Evolutionary conservation across 2,113 vertebrate genomes (phyloP).

Genomic region (Mungos mungo): DNA sequence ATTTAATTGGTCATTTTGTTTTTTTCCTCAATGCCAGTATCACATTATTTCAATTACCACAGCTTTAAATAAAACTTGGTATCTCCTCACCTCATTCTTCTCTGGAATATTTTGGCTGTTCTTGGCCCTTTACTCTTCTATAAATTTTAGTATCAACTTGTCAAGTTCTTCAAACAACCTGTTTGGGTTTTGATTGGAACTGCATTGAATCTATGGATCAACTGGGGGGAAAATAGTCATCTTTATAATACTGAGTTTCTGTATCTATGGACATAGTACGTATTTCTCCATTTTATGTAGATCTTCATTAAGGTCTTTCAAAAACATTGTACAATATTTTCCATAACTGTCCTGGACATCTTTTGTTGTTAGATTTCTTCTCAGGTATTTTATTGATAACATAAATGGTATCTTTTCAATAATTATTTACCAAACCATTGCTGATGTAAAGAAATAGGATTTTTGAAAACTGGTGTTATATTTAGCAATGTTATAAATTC

Average conservation of each 20-base stretch:
- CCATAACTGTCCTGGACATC: not conserved
- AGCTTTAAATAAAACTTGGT: conserved; percentile 24
- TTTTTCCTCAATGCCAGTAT: not conserved
- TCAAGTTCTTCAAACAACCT: conserved; percentile 42
- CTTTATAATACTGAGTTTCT: conserved; percentile 39
- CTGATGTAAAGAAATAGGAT: not conserved
- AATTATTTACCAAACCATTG: not conserved
- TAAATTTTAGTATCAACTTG: conserved; percentile 36
- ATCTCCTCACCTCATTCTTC: conserved; percentile 44
- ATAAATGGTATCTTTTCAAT: not conserved
- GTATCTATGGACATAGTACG: not conserved
- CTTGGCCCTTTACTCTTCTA: conserved; percentile 46
- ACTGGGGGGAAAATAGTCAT: not conserved
- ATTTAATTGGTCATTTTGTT: not conserved
- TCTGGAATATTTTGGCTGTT: conserved; percentile 51
- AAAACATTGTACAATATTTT: not conserved
- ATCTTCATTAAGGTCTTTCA: not conserved
- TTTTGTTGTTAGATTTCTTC: not conserved
- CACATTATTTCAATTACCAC: not conserved
- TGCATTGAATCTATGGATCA: conserved; percentile 52
- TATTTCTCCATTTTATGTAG: conserved; percentile 8
- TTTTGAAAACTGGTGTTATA: conserved; percentile 24
- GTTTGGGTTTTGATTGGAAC: conserved; percentile 36
- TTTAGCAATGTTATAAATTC: conserved; percentile 19
- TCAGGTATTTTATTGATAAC: not conserved